Evolutionary conservation across 1,140 invertebrate species (phyloP), one percentile per base, ranked within the genome.

Genomic region (Euwallacea fornicatus): DNA sequence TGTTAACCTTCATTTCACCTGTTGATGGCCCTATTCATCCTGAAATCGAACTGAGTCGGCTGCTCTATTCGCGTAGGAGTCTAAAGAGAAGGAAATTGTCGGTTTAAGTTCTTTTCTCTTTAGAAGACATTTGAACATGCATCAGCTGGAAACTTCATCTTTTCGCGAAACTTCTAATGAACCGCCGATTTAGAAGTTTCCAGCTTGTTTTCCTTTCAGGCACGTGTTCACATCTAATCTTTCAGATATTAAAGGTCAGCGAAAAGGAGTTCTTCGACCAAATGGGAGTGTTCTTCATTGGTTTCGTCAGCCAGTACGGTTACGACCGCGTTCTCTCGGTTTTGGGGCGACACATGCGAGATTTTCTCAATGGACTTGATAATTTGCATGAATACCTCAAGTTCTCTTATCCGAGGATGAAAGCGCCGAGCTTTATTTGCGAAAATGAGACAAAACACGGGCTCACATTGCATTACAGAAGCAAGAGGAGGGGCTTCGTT

Each of bases 371-470:
- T 78, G 96, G 96, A 61, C 83, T 98, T 74, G 96, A 98, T 83
- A 98, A 98, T 84, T 85, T 98, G 42, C 97, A 99, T 81, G 96
- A 98, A 81, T 98, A 99, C 81, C 84, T 99, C 2, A 96, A 96
- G 82, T 96, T 98, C 83, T 97, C 95, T 33, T 98, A 98, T 81
- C 96, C 96, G 0, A 86, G 93, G 76, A 92, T 97, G 88, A 83
- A 90, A 71, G 95, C 97, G 0, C 97, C 97, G 0, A 97, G 94
- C 64, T 98, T 98, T 80, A 97, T 97, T 75, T 97, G 96, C 78
- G 95, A 98, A 82, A 95, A 96, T 78, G 97, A 99, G 82, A 94
- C 93, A 0, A 87, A 91, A 61, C 90, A 93, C 79, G 96, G 97
- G 3, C 84, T 98, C 54, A 95, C 94, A 0, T 85, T 98, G 46